These are phyloP conservation scores for Muscina levida DNA, from an alignment of 2,888 invertebrate genomes.

Conservation along the genomic window DNA sequence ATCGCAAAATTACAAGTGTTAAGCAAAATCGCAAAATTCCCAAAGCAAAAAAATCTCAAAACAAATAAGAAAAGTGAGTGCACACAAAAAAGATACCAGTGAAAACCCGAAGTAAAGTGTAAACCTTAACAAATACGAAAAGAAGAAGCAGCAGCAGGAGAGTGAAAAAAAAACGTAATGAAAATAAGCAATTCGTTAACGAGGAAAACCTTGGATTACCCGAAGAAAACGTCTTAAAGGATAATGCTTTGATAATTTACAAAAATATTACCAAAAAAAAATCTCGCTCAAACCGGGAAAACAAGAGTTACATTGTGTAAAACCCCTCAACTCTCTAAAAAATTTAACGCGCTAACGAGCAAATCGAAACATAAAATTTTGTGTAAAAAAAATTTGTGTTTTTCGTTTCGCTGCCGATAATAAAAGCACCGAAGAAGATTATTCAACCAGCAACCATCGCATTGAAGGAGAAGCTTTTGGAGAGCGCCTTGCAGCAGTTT, in stretches of 20 bases:
- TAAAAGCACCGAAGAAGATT: too few relatives aligned
- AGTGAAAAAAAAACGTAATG: too few relatives aligned
- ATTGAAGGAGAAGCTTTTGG: too few relatives aligned
- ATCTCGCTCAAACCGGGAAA: conserved; percentile 16
- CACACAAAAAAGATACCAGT: background rate
- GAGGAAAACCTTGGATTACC: conserved; percentile 35
- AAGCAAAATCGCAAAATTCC: conserved; percentile 7
- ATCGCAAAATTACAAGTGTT: background rate
- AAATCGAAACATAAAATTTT: background rate
- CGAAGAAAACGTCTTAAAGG: background rate
- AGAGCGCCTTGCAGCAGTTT: conserved; percentile 14
- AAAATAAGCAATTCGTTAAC: background rate
- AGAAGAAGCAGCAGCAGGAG: background rate
- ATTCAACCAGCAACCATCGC: too few relatives aligned
- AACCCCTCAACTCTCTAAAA: too few relatives aligned
- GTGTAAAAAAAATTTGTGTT: background rate
- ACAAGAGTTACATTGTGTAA: background rate
- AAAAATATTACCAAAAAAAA: background rate
- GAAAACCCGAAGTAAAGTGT: conserved; percentile 24
- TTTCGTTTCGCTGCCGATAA: too few relatives aligned
- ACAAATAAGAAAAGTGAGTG: conserved; percentile 6
- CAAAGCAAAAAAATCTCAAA: conserved; percentile 15
- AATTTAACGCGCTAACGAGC: too few relatives aligned
- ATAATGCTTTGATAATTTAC: too few relatives aligned
- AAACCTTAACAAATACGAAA: background rate